Base-by-base conservation (phyloP, 2,113 vertebrate species). In the Furnarius figulus region DNA sequence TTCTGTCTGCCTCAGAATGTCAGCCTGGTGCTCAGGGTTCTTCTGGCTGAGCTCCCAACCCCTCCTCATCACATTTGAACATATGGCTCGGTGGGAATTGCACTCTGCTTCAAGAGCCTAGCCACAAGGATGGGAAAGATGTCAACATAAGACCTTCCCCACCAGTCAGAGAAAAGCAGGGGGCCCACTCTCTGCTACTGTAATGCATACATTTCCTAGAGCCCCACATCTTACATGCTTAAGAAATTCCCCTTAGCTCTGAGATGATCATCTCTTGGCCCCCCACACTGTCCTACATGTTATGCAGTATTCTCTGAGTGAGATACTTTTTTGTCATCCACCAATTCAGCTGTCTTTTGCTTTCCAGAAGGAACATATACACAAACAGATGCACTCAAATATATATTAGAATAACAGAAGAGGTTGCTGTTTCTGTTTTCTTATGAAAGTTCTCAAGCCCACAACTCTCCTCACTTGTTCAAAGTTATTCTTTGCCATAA, bases 21-120 rank as follows among this genome's bases (percentile, higher is more conserved):
- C 97, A 0, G 72, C 90, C 79, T 97, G 95, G 39, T 2, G 84
- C 0, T 2, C 17, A 4, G 85, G 95, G 37, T 94, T 96, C 73
- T 91, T 96, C 31, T 98, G 97, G 86, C 98, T 95, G 70, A 99
- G 96, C 13, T 98, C 98, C 85, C 92, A 97, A 23, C 98, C 98
- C 35, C 97, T 98, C 67, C 74, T 90, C 94, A 98, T 47, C 33
- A 99, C 97, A 3, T 98, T 97, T 25, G 85, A 46, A 71, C 98
- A 98, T 73, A 98, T 14, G 3, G 96, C 81, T 93, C 98, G 98
- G 95, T 98, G 98, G 67, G 97, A 97, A 89, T 97, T 97, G 65
- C 99, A 97, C 87, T 99, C 98, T 0, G 89, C 97, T 96, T 99
- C 99, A 23, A 99, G 92, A 49, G 85, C 97, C 99, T 99, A 67